Evolutionary conservation across 2,797 vertebrate species (phyloP).

Genomic region (Esox lucius): DNA sequence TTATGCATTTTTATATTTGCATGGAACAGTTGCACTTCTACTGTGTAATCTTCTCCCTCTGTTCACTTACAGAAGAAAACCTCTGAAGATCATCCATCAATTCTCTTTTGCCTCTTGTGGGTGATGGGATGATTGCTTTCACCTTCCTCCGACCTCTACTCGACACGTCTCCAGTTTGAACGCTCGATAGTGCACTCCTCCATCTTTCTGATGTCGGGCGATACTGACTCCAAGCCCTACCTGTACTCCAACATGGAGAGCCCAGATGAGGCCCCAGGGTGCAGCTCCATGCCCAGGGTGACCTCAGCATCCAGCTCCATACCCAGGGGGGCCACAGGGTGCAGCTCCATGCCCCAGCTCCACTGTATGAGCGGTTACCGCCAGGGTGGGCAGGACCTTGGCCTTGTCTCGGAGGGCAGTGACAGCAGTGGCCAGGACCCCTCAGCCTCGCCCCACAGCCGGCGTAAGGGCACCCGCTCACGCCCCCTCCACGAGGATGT

Average conservation of each 20-base stretch:
- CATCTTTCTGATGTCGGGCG: conserved; percentile 68
- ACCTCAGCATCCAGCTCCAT: conserved; percentile 48
- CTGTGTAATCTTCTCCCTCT: not conserved
- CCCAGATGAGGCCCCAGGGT: conserved; percentile 53
- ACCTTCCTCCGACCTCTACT: conserved; percentile 5
- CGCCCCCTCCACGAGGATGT: conserved; percentile 78
- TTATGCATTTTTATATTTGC: not conserved
- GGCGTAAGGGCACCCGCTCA: conserved; percentile 60
- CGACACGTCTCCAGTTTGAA: conserved; percentile 22
- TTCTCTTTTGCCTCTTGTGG: conserved; percentile 18
- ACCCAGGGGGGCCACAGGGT: conserved; percentile 51
- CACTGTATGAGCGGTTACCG: conserved; percentile 76
- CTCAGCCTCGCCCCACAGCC: conserved; percentile 43
- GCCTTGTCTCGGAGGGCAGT: conserved; percentile 75
- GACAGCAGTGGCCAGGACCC: conserved; percentile 75
- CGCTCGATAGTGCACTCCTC: conserved; percentile 9
- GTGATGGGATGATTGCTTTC: conserved; percentile 59
- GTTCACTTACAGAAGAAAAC: conserved; percentile 48
- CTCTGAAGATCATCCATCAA: not conserved
- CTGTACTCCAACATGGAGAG: conserved; percentile 67
- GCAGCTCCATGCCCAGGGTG: conserved; percentile 48
- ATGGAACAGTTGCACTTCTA: not conserved
- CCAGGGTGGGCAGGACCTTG: conserved; percentile 68
- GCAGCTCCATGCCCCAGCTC: conserved; percentile 68
- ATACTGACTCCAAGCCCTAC: conserved; percentile 67